phyloP scores from a whole-genome alignment of 92 coral and sea anemone genomes.

The Epizoanthus ramosus region DNA sequence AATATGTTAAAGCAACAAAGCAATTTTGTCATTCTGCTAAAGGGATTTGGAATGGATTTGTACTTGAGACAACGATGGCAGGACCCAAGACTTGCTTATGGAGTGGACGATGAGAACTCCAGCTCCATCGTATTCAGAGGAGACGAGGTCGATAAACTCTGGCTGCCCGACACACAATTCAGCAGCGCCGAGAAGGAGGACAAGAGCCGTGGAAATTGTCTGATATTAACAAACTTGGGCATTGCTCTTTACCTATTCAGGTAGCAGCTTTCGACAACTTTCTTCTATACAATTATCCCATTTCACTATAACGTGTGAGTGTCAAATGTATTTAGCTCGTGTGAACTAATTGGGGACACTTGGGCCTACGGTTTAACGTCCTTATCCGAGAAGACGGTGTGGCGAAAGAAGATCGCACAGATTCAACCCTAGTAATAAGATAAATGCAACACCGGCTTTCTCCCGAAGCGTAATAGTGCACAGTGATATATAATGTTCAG shows the following conservation, averaged over 20 bases:
- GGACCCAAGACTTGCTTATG: constrained; percentile 37
- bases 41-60: constrained; percentile 5
- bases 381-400: too few species aligned
- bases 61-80: constrained; percentile 23
- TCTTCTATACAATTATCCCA: too few species aligned
- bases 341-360: too few species aligned
- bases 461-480: too few species aligned
- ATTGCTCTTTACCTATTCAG: background rate
- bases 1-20: too few species aligned
- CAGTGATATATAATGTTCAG: too few species aligned
- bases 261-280: background rate
- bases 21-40: background rate
- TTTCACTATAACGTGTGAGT: too few species aligned
- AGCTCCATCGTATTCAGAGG: constrained; percentile 3
- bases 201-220: constrained; percentile 19
- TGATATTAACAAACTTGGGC: constrained; percentile 5
- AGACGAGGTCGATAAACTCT: background rate
- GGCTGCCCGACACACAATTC: constrained; percentile 38
- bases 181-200: constrained; percentile 25
- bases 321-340: too few species aligned
- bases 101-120: background rate
- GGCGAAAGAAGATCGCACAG: too few species aligned
- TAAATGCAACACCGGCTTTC: too few species aligned
- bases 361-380: too few species aligned
- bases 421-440: too few species aligned